These are phyloP conservation scores for Drosophila nasuta DNA, from an alignment of 1,140 invertebrate species.

Conservation along the genomic window DNA sequence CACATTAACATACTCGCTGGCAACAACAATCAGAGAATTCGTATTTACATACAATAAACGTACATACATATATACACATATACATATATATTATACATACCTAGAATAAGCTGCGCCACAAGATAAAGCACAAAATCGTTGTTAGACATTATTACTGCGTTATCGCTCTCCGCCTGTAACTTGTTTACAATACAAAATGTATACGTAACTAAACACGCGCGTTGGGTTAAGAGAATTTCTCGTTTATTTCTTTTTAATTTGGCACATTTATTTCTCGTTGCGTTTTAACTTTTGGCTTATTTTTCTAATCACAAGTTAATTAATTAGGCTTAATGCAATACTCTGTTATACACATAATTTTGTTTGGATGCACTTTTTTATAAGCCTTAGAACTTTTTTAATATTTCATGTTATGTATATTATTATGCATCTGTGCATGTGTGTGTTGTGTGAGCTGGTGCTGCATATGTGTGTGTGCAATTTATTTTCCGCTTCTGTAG, in stretches of 20 bases:
- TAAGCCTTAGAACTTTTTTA: constrained; percentile 18
- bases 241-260: constrained; percentile 26
- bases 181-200: constrained; percentile 66
- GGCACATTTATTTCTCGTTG: constrained; percentile 38
- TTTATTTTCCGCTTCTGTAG: constrained; percentile 46
- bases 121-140: constrained; percentile 69
- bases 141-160: constrained; percentile 62
- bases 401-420: constrained; percentile 34
- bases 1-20: constrained; percentile 14
- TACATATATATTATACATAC: constrained; percentile 56
- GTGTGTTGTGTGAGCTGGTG: constrained; percentile 35
- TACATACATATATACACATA: neutral
- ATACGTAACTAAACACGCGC: constrained; percentile 67
- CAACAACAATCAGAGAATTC: constrained; percentile 3
- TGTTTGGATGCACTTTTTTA: constrained; percentile 27
- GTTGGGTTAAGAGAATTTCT: constrained; percentile 31
- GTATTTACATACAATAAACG: constrained; percentile 7
- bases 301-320: constrained; percentile 30
- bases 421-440: constrained; percentile 49
- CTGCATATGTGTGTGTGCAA: constrained; percentile 38
- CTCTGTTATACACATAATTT: constrained; percentile 1
- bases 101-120: constrained; percentile 66
- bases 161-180: constrained; percentile 54
- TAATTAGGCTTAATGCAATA: constrained; percentile 19
- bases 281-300: constrained; percentile 45